These are phyloP conservation scores for Penelope pileata DNA, from an alignment of 2,113 vertebrate species.

Conservation along the genomic window DNA sequence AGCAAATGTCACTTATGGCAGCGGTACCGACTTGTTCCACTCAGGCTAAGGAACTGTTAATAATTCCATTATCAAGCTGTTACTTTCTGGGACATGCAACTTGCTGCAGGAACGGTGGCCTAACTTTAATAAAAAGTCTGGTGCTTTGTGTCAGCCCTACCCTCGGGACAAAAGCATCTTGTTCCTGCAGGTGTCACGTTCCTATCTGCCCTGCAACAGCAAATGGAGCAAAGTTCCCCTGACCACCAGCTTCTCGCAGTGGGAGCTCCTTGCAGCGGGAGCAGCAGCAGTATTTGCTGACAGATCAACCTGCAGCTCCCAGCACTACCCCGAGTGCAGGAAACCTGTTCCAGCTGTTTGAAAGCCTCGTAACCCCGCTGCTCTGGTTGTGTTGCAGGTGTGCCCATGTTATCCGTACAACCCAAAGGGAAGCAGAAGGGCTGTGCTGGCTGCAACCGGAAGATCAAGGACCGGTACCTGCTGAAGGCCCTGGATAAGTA, in stretches of 20 bases:
- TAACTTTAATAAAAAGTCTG: neutral
- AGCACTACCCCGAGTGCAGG: no score
- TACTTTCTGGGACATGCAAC: neutral
- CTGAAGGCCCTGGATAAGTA: slow-evolving; percentile 99
- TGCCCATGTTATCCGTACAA: slow-evolving; percentile 98
- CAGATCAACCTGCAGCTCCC: neutral
- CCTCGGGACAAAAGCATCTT: neutral
- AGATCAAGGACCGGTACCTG: slow-evolving; percentile 99
- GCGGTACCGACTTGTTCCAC: slow-evolving; percentile 77
- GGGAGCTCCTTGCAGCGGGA: neutral
- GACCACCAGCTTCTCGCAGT: neutral
- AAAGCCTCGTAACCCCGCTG: neutral
- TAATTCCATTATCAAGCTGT: slow-evolving; percentile 41
- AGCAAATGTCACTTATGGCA: slow-evolving; percentile 86
- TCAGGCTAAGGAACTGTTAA: slow-evolving; percentile 52
- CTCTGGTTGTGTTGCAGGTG: slow-evolving; percentile 84
- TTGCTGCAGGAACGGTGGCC: neutral
- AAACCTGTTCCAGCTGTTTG: neutral
- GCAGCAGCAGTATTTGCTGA: neutral
- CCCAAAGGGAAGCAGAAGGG: slow-evolving; percentile 99
- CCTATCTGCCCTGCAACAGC: neutral
- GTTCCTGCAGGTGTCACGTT: neutral
- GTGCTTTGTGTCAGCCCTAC: neutral
- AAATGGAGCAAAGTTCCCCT: neutral
- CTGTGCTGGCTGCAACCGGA: slow-evolving; percentile 98